Percentiles rank a stretch among this genome's conserved stretches.
phyloP scores from a whole-genome alignment of 2,888 invertebrate genomes.

The Spicauda simplicius region DNA sequence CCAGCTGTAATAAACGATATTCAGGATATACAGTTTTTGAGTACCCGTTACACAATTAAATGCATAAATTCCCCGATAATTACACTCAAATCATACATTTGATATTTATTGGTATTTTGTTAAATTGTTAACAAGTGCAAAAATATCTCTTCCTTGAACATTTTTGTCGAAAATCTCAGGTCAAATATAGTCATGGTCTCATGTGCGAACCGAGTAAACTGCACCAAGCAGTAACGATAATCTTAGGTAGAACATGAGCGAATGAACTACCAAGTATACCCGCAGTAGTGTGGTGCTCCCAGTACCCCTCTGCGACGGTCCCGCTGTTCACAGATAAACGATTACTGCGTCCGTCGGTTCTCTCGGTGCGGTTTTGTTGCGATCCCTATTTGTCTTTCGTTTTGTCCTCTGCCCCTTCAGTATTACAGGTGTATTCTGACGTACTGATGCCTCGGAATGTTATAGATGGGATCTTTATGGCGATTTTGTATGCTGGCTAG shows the following conservation, averaged over 20 bases:
- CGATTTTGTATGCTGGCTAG: neutral
- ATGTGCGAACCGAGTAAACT: no score
- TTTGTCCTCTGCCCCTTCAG: constrained; percentile 36
- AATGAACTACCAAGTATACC: neutral
- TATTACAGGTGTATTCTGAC: constrained; percentile 36
- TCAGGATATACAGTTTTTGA: no score
- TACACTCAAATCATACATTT: no score
- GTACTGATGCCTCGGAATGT: constrained; percentile 30
- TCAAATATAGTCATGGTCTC: no score
- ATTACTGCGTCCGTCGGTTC: constrained; percentile 27
- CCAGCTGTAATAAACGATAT: no score
- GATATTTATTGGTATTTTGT: no score
- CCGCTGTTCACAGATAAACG: constrained; percentile 37
- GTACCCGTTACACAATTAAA: no score
- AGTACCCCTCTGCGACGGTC: constrained; percentile 11
- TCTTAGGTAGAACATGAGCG: neutral
- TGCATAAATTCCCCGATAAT: no score
- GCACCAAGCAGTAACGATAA: neutral
- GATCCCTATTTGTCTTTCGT: constrained; percentile 34
- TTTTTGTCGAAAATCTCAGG: no score
- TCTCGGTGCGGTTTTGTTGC: constrained; percentile 30
- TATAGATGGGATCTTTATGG: constrained; percentile 31
- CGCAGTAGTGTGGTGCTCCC: constrained; percentile 2
- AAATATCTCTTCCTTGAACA: no score
- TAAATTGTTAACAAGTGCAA: no score